Evolutionary conservation across 2,797 vertebrate species (phyloP).

Genomic region (Propithecus deckenii): DNA sequence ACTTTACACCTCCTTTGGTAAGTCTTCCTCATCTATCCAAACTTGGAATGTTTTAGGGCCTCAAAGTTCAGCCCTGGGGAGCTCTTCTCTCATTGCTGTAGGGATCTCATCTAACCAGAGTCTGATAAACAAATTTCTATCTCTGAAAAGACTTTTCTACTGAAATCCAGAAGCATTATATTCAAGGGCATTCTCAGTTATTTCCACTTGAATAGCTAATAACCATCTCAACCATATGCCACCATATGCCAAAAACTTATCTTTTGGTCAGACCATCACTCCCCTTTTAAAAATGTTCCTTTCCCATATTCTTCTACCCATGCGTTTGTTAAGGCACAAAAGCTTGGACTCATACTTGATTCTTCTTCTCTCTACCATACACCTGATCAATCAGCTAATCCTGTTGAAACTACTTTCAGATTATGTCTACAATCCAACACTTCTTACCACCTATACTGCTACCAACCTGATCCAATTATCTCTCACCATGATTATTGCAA

Average conservation of each 20-base stretch:
- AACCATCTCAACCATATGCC: background rate
- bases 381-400: background rate
- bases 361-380: background rate
- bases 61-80: background rate
- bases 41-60: background rate
- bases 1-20: background rate
- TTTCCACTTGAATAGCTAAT: background rate
- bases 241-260: background rate
- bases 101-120: background rate
- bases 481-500: background rate
- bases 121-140: background rate
- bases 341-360: background rate
- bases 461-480: background rate
- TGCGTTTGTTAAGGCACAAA: background rate
- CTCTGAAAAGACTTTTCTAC: background rate
- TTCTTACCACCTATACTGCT: background rate
- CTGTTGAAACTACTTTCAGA: background rate
- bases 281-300: background rate
- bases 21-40: background rate
- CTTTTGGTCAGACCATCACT: background rate
- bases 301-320: background rate
- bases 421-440: background rate
- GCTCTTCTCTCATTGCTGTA: background rate
- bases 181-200: background rate
- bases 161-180: background rate